Base-by-base conservation (phyloP, 53 echinoderm and acorn worm genomes). In the Stichopus horrens region DNA sequence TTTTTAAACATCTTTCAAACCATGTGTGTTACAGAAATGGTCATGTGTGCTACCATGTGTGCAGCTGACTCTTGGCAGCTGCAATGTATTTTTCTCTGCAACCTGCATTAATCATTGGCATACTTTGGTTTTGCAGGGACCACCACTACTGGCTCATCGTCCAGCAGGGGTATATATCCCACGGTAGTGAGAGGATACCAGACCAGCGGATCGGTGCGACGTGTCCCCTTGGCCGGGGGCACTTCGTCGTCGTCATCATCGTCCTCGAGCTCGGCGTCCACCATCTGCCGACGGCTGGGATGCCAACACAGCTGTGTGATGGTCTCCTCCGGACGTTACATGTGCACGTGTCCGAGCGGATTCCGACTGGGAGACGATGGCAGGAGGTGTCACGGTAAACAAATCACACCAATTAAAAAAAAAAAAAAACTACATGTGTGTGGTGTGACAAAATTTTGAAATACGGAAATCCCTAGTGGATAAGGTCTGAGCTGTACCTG, bases 301-400 rank as follows among this genome's bases (percentile, higher is more conserved):
- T 95, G 95, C 68, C 87, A 91, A 77, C 93, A 92, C 71, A 78
- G 88, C 55, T 95, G 95, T 88, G 90, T 79, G 9, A 88, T 90
- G 52, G 74, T 76, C 18, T 57, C 71, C 22, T 90, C 86, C 57
- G 95, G 95, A 22, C 87, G 88, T 19, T 88, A 89, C 53, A 88
- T 63, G 53, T 96, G 97, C 74, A 90, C 90, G 3, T 96, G 97
- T 88, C 97, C 97, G 53, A 80, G 92, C 13, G 97, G 97, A 11
- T 96, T 93, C 86, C 79, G 88, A 67, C 18, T 96, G 6, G 90
- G 91, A 9, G 52, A 86, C 4, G 97, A 96, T 81, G 74, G 92
- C 20, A 91, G 67, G 23, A 93, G 92, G 23, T 96, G 97, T 89
- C 81, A 87, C 75, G 97, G 97, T 96, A 91, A 89, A 37, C 55